Base-by-base conservation (phyloP, 2,113 vertebrate species). In the Cheirogaleus medius region DNA sequence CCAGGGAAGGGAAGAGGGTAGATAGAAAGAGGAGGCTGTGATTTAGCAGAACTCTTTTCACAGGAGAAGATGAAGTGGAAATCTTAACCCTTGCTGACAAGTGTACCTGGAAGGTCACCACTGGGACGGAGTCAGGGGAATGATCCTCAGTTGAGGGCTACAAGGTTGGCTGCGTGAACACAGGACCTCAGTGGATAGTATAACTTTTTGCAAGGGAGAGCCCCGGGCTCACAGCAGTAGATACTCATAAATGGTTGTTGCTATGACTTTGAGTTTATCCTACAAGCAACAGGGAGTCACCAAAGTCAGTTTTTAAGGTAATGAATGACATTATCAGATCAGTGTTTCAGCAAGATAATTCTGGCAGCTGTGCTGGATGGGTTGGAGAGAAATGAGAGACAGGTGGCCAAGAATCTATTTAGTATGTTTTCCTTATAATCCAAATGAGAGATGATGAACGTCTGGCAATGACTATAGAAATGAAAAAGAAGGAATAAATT, bases 221-320 rank as follows among this genome's bases (percentile, higher is more conserved):
- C 10, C 44, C 7, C 6, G 15, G 80, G 6, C 52, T 90, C 47
- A 2, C 32, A 76, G 32, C 23, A 76, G 10, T 29, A 71, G 27
- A 54, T 42, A 29, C 14, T 64, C 8, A 54, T 74, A 73, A 94
- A 83, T 6, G 18, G 15, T 23, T 89, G 21, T 78, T 74, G 76
- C 82, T 56, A 63, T 83, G 54, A 64, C 49, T 86, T 74, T 87
- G 32, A 85, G 10, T 60, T 95, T 94, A 81, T 78, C 92, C 54
- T 58, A 34, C 0, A 56, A 80, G 44, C 80, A 89, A 78, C 39
- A 58, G 32, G 34, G 27, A 54, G 42, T 73, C 83, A 47, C 27
- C 11, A 44, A 69, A 49, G 74, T 92, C n/a, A 44, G 17, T 44
- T 85, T 92, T 89, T 37, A 86, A 66, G 39, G 74, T 52, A 27